Conservation (phyloP, 2,113 vertebrate genomes). For the Calonectris borealis region DNA sequence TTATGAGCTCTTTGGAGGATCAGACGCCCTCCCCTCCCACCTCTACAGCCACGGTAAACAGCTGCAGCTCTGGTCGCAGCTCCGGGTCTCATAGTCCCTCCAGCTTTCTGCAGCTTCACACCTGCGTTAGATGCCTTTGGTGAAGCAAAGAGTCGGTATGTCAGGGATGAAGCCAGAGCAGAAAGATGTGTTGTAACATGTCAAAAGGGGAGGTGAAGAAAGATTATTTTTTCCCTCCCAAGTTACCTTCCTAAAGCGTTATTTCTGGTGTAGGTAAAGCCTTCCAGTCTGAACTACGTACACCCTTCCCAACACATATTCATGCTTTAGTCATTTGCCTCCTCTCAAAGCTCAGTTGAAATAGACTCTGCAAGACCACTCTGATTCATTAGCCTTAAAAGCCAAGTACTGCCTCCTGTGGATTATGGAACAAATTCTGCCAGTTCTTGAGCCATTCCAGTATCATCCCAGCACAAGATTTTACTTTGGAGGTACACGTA, state of each 20-base stretch:
- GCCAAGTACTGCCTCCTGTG: not conserved
- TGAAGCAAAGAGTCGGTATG: not conserved
- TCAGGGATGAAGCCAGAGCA: not conserved
- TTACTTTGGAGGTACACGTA: not conserved
- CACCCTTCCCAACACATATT: not conserved
- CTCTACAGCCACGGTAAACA: not conserved
- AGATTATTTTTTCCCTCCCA: not conserved
- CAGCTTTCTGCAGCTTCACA: not conserved
- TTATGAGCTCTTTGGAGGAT: not conserved
- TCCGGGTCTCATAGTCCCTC: accelerated
- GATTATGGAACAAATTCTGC: not conserved
- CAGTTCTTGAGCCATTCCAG: not conserved
- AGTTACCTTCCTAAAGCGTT: not conserved
- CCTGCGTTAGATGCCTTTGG: not conserved
- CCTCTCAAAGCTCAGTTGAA: not conserved
- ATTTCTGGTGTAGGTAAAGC: not conserved
- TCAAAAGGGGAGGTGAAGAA: not conserved
- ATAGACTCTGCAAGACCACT: not conserved
- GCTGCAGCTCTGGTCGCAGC: not conserved
- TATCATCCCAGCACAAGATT: not conserved
- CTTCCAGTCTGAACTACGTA: accelerated
- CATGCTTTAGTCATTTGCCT: not conserved
- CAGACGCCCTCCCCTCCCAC: not conserved
- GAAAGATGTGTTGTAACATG: not conserved
- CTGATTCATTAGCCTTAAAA: not conserved